Base-by-base conservation (phyloP, 2,113 vertebrate genomes). In the Motacilla alba region DNA sequence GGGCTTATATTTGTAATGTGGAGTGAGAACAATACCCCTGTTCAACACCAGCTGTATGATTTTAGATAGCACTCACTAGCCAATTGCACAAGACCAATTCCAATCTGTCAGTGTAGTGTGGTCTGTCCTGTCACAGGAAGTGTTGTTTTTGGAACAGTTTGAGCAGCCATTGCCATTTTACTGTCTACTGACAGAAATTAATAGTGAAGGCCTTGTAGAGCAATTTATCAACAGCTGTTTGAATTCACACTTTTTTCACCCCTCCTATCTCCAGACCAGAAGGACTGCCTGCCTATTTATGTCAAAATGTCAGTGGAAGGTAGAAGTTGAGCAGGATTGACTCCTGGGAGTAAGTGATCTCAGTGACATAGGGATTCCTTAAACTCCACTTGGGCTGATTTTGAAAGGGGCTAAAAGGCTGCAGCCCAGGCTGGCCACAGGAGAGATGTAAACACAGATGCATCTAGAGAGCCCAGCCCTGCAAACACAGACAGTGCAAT, bases 141-240 rank as follows among this genome's bases (percentile, higher is more conserved):
- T 99, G 98, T 98, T 99, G 97, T 98, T 99, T 98, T 99, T 99
- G 99, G 98, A 99, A 98, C 58, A 92, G 94, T 95, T 90, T 94
- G 96, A 96, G 91, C 96, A 97, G 97, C 96, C 97, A 97, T 94
- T 97, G 98, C 98, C 97, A 97, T 98, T 99, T 98, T 98, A 97
- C 97, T 98, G 97, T 98, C 96, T 98, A 98, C 96, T 97, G 98
- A 98, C 97, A 98, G 97, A 99, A 98, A 98, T 98, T 97, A 98
- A 98, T 97, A 96, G 94, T 98, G 97, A 98, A 98, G 95, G 95
- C 97, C 97, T 98, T 91, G 75, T 89, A 97, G 94, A 97, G 86
- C 88, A 98, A 98, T 98, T 99, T 98, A 98, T 98, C 98, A 98
- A 96, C 96, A 98, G 77, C 84, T 63, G n/a, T 97, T 97, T 97